Evolutionary conservation across 2,797 vertebrate species (phyloP).

Genomic region (Lophotriccus pileatus): DNA sequence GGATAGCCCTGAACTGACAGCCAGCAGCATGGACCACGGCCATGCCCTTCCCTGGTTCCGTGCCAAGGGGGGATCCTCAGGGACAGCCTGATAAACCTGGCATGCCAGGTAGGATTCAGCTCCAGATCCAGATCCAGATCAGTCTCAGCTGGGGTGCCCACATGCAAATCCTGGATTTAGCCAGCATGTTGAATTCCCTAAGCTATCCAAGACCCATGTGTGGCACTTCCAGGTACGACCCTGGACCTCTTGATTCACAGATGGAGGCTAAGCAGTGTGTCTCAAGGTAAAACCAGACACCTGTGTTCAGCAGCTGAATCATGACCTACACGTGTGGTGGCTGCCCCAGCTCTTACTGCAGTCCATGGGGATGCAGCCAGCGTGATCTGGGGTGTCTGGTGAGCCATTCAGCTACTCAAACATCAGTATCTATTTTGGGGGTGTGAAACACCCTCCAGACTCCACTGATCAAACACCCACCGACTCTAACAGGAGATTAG

Average conservation of each 20-base stretch:
- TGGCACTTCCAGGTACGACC: background rate
- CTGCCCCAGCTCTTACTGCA: background rate
- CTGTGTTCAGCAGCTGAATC: background rate
- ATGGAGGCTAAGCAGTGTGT: background rate
- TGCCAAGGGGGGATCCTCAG: background rate
- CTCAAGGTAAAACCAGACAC: background rate
- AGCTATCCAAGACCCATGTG: background rate
- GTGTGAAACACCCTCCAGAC: background rate
- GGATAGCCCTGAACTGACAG: background rate
- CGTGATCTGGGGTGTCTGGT: rapidly evolving
- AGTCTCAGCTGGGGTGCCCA: background rate
- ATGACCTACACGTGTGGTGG: rapidly evolving
- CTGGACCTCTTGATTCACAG: background rate
- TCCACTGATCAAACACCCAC: background rate
- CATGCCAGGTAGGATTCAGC: background rate
- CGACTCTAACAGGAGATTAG: background rate
- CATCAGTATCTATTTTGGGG: background rate
- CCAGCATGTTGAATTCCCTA: rapidly evolving
- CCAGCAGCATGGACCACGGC: background rate
- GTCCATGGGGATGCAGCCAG: background rate
- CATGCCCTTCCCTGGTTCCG: background rate
- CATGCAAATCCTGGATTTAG: background rate
- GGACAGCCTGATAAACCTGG: background rate
- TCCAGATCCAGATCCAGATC: no score
- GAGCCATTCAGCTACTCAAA: background rate